Conservation (phyloP, 2,797 vertebrate species). For the Trachurus trachurus region DNA sequence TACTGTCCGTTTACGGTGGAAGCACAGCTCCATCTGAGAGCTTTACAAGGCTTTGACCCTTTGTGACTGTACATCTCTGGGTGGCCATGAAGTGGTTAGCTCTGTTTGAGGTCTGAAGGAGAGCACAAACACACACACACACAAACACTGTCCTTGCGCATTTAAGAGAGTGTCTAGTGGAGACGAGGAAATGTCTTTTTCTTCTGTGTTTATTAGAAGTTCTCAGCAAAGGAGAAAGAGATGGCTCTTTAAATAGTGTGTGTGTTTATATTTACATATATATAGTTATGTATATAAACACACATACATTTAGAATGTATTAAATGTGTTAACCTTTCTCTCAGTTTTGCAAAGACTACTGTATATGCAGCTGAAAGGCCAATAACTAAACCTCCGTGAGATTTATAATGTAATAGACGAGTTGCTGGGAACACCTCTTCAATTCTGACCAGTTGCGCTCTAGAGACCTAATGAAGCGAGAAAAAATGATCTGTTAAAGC, state of each 20-base stretch:
- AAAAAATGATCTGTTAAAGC: neutral
- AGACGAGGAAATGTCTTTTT: conserved; percentile 26
- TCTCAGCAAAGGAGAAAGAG: conserved; percentile 1
- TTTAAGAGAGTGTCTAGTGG: conserved; percentile 39
- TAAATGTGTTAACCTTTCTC: neutral
- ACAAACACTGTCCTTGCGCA: conserved; percentile 56
- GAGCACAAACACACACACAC: neutral
- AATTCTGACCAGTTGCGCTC: neutral
- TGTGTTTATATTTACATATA: neutral
- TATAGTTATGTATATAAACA: neutral
- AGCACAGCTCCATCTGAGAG: conserved; percentile 50
- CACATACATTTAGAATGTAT: neutral
- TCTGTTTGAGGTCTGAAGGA: conserved; percentile 53
- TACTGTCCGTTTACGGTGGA: conserved; percentile 53
- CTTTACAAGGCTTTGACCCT: conserved; percentile 62
- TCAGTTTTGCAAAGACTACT: conserved; percentile 25
- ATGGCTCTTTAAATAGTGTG: conserved; percentile 6
- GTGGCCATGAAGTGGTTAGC: conserved; percentile 61
- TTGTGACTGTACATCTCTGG: conserved; percentile 53
- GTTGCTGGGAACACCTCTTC: conserved; percentile 10
- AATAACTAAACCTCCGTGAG: conserved; percentile 6
- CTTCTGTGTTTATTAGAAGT: conserved; percentile 32
- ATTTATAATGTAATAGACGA: conserved; percentile 15
- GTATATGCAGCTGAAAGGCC: neutral
- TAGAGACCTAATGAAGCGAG: neutral